Base-by-base conservation (phyloP, 1,140 invertebrate genomes). In the Drosophila cardini region DNA sequence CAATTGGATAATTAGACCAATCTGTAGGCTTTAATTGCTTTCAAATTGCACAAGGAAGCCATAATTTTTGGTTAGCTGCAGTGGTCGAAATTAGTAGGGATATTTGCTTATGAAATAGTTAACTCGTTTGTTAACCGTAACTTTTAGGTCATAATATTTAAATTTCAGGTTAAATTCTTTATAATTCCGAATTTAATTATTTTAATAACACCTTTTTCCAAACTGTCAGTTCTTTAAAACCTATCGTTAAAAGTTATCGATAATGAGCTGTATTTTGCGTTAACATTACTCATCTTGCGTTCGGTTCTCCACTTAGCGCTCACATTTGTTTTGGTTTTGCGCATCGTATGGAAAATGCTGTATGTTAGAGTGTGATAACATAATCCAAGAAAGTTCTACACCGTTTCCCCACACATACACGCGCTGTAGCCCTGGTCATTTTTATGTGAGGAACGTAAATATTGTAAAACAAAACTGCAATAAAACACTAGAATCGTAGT, bases 371-470 rank as follows among this genome's bases (percentile, higher is more conserved):
- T 15, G 68, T 11, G 61, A 72, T 16, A 72, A 11, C 32, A 34
- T 1, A 5, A 34, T 5, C 4, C n/a, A 30, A 16, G 32, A 32
- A 13, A 18, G 18, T 5, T 38, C 13, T 26, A 13, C n/a, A 26
- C 21, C 21, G 21, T 11, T 3, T 16, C 6, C 34, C 46, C 34
- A 8, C 34, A 34, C 26, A 10, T 6, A 15, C 4, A 15, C 21
- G 21, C 21, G 21, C 9, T 55, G 21, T 43, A 65, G 11, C 69
- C 62, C 69, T 72, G 53, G 69, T 58, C 8, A 0, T 48, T 36
- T 26, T 40, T 38, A 72, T 42, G 57, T 65, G 69, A 57, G 32
- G 18, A 72, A 60, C 63, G 70, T 72, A 72, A 72, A 72, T 60
- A 72, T 72, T 68, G 63, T 30, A 9, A 30, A 38, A 43, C 53